Conservation (phyloP, 2,113 vertebrate species). For the Cyrtonyx montezumae region DNA sequence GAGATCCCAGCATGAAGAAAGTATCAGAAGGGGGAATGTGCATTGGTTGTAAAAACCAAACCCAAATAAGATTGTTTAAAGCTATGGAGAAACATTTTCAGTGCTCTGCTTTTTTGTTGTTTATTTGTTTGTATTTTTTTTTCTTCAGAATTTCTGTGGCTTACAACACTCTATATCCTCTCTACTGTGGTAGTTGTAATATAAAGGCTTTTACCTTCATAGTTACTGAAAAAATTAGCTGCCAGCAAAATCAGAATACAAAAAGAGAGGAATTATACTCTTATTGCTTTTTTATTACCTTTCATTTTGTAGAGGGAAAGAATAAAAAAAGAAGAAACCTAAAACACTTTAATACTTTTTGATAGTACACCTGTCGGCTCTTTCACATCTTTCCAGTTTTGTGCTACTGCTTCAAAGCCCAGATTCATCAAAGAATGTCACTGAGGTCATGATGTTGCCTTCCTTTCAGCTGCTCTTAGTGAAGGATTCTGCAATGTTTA, state of each 20-base stretch:
- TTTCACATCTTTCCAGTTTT: constrained; percentile 26
- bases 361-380: neutral
- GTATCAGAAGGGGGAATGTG: neutral
- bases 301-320: neutral
- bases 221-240: neutral
- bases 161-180: neutral
- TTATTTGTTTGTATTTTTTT: too few species aligned
- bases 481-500: constrained; percentile 8
- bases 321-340: accelerated
- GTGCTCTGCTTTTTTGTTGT: neutral
- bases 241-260: constrained; percentile 31
- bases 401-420: constrained; percentile 43
- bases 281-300: constrained; percentile 20
- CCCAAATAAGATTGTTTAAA: neutral
- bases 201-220: neutral
- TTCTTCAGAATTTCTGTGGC: neutral
- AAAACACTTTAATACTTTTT: constrained; percentile 16
- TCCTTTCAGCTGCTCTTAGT: constrained; percentile 1
- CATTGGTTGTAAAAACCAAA: neutral
- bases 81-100: neutral
- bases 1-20: neutral
- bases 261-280: neutral
- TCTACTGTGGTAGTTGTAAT: neutral
- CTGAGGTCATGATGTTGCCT: neutral
- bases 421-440: constrained; percentile 16